Percentiles rank a stretch among this genome's conserved stretches.
Evolutionary conservation across 2,113 vertebrate species (phyloP).

Genomic region (Pholis gunnellus): DNA sequence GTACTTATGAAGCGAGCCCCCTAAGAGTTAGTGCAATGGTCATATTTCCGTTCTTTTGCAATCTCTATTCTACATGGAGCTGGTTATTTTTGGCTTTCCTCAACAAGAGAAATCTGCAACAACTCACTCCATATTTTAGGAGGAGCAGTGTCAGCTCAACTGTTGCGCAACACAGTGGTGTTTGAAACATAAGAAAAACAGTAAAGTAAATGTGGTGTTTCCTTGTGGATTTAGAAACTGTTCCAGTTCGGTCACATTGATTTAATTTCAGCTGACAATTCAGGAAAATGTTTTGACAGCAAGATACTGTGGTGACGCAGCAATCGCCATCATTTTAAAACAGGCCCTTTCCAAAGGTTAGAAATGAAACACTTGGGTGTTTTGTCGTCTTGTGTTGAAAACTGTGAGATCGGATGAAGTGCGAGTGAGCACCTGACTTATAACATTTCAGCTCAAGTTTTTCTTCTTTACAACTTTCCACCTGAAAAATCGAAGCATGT

Average conservation of each 20-base stretch:
- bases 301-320: neutral
- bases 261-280: conserved; percentile 5
- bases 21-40: neutral
- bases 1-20: conserved; percentile 18
- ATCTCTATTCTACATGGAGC: neutral
- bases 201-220: conserved; percentile 41
- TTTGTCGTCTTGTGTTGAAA: neutral
- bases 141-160: conserved; percentile 3
- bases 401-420: neutral
- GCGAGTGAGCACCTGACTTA: neutral
- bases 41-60: conserved; percentile 55
- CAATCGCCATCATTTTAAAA: neutral
- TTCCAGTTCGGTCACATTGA: conserved; percentile 33
- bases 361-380: neutral
- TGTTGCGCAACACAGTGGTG: conserved; percentile 30
- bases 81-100: conserved; percentile 32
- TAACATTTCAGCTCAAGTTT: neutral
- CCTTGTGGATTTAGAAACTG: conserved; percentile 26
- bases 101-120: conserved; percentile 28
- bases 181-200: conserved; percentile 37
- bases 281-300: neutral
- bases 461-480: neutral
- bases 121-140: conserved; percentile 36
- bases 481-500: neutral
- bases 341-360: neutral